Evolutionary conservation across 2,113 vertebrate genomes (phyloP).

Genomic region (Bambusicola thoracicus): DNA sequence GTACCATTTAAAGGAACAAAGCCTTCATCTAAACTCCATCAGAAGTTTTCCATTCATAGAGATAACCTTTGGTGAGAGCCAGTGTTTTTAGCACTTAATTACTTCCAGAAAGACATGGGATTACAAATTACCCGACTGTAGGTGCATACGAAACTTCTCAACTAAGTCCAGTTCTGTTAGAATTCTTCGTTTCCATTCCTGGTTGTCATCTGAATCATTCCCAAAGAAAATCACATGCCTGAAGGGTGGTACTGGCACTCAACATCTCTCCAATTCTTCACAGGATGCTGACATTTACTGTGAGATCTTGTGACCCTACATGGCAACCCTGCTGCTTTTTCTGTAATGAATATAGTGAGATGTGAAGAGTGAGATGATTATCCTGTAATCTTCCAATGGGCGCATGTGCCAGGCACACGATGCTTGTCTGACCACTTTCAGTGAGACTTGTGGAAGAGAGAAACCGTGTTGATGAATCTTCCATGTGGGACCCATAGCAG

Average conservation of each 20-base stretch:
- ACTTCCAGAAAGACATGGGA: background rate
- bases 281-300: background rate
- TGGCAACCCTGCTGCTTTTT: background rate
- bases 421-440: background rate
- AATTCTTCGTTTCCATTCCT: background rate
- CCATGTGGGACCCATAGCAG: background rate
- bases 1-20: background rate
- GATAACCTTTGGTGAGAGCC: background rate
- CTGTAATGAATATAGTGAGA: background rate
- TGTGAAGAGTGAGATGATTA: background rate
- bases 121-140: background rate
- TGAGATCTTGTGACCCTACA: background rate
- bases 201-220: background rate
- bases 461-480: background rate
- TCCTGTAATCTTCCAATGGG: background rate
- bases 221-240: background rate
- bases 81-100: background rate
- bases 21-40: background rate
- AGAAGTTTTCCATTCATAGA: background rate
- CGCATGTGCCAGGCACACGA: background rate
- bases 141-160: background rate
- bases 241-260: background rate
- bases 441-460: background rate
- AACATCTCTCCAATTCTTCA: background rate
- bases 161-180: background rate